Base-by-base conservation (phyloP, 2,797 vertebrate species). In the Paedocypris micromegethes region DNA sequence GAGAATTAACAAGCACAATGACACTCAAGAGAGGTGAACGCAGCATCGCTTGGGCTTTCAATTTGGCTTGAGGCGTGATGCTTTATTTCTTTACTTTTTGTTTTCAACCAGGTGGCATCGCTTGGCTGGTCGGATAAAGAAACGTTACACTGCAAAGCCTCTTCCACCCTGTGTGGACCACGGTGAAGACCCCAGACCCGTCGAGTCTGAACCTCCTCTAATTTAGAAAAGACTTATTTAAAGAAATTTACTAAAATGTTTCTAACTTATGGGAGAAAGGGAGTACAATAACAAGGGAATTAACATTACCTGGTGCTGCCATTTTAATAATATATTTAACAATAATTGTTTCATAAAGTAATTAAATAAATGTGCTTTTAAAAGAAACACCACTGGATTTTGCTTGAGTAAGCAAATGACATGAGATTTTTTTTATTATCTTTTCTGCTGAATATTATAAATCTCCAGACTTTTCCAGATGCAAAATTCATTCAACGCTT, bases 311-410 rank as follows among this genome's bases (percentile, higher is more conserved):
- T 23, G 23, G 23, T 23, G 23, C 23, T 23, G 23, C 23, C 23
- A 23, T 23, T 23, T 23, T 23, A 23, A 23, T 23, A 23, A 23
- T 23, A 23, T 23, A 23, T 23, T 23, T 23, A 23, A 23, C 23
- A 23, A 23, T 23, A 23, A 23, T 23, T 23, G 23, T 23, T 23
- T 23, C 23, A 23, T 23, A 76, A 83, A 89, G 88, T 87, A 86
- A 75, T 75, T 77, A 87, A 89, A 87, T 81, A 83, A 83, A 88
- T 88, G 86, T 86, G 83, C 82, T 87, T 84, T 84, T 74, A 83
- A 88, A 85, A 85, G 1, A 23, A 23, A 23, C 23, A 23, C 23
- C 23, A 23, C 23, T 23, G 23, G 1, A 23, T 23, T 23, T 23
- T 23, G 23, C 23, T 23, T 23, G 23, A 23, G 23, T 23, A 23